Percentiles rank a stretch among this genome's conserved stretches.
phyloP scores from a whole-genome alignment of 35 echinoderm and acorn worm genomes.

The Anneissia japonica region DNA sequence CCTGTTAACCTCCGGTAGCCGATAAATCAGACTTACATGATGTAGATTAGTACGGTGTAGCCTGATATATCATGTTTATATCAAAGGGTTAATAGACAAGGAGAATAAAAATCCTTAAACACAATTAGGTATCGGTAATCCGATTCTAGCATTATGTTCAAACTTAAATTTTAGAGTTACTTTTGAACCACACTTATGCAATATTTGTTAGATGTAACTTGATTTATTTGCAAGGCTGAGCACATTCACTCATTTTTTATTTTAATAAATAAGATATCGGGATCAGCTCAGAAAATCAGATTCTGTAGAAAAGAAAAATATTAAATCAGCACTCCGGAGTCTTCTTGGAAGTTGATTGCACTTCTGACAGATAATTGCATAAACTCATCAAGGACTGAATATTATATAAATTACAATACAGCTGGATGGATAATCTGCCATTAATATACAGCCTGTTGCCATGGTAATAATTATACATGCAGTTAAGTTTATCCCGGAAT shows the following conservation, averaged over 20 bases:
- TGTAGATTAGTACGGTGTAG: too few relatives aligned
- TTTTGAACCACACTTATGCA: too few relatives aligned
- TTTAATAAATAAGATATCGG: not conserved
- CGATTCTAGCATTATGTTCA: too few relatives aligned
- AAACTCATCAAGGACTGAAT: not conserved
- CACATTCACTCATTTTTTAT: not conserved
- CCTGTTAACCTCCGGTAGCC: too few relatives aligned
- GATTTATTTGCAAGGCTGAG: not conserved
- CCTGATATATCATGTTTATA: too few relatives aligned
- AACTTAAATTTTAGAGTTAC: too few relatives aligned
- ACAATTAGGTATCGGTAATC: too few relatives aligned
- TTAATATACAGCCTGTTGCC: not conserved
- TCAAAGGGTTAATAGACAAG: too few relatives aligned
- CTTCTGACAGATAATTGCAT: not conserved
- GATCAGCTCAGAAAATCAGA: not conserved
- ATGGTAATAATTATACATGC: not conserved
- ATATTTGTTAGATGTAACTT: not conserved
- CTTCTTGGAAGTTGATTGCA: not conserved
- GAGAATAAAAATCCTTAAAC: too few relatives aligned
- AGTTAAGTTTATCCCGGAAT: not conserved
- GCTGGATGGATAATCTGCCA: not conserved
- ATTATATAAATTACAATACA: not conserved
- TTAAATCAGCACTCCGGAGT: not conserved
- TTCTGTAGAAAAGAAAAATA: not conserved
- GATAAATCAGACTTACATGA: too few relatives aligned